Percentiles rank a stretch among this genome's conserved stretches.
Evolutionary conservation across 2,888 invertebrate species (phyloP).

Genomic region (Limenitis camilla): DNA sequence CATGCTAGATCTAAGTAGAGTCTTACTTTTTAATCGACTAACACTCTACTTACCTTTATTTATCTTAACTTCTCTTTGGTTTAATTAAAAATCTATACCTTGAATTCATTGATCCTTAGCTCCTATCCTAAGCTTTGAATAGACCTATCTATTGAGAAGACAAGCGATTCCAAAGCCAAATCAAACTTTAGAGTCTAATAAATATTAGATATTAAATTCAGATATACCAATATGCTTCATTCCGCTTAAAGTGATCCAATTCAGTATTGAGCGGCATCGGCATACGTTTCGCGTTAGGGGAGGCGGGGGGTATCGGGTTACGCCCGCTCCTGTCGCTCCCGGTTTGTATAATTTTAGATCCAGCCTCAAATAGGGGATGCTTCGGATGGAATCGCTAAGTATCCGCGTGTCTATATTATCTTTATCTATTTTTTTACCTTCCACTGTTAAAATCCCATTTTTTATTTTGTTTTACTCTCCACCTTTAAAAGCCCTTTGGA

Average conservation of each 20-base stretch:
- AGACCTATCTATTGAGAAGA: too few species aligned
- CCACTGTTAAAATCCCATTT: too few species aligned
- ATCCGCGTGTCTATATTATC: neutral
- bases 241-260: slow-evolving; percentile 33
- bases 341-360: slow-evolving; percentile 44
- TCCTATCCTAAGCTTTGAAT: too few species aligned
- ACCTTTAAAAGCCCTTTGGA: too few species aligned
- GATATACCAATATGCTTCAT: neutral
- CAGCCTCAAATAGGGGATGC: slow-evolving; percentile 23
- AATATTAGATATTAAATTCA: neutral
- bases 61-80: too few species aligned
- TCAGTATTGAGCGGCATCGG: slow-evolving; percentile 51
- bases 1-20: too few species aligned
- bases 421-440: neutral
- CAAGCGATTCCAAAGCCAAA: neutral
- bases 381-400: slow-evolving; percentile 8
- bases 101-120: too few species aligned
- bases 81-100: too few species aligned
- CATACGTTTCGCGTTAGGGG: slow-evolving; percentile 46
- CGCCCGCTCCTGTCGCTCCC: slow-evolving; percentile 47
- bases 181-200: neutral
- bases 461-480: too few species aligned
- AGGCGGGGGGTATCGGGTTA: slow-evolving; percentile 43
- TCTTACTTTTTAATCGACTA: too few species aligned
- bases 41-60: too few species aligned